Percentiles rank a stretch among this genome's conserved stretches.
Conservation (phyloP, 2,797 vertebrate species). For the Malacoraja senta region DNA sequence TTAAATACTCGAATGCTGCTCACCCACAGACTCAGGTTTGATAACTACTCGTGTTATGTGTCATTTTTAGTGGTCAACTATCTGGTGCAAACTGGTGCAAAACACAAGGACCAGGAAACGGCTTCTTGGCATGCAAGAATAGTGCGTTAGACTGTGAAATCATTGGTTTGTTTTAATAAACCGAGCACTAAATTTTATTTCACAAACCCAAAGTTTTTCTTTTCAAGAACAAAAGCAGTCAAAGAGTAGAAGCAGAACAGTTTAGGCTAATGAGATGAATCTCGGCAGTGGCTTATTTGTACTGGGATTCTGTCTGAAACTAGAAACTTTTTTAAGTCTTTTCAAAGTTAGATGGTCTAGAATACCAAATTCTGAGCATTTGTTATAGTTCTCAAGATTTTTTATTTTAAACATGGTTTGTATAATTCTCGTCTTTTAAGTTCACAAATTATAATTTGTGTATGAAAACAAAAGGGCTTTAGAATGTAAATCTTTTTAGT, state of each 20-base stretch:
- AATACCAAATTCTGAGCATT: constrained; percentile 55
- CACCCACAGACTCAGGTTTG: constrained; percentile 90
- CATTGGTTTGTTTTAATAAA: constrained; percentile 37
- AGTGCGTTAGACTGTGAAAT: constrained; percentile 37
- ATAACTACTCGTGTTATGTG: constrained; percentile 68
- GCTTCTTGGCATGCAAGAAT: constrained; percentile 45
- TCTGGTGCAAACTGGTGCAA: constrained; percentile 49
- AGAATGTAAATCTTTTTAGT: constrained; percentile 7
- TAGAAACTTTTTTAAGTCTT: constrained; percentile 59
- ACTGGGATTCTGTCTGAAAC: constrained; percentile 56
- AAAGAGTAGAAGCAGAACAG: constrained; percentile 20
- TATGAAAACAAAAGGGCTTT: constrained; percentile 1
- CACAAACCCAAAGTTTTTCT: constrained; percentile 28
- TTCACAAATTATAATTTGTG: constrained; percentile 21
- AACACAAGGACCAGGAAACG: constrained; percentile 48
- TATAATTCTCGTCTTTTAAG: not conserved
- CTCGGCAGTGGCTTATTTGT: constrained; percentile 14
- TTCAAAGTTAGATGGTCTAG: constrained; percentile 47
- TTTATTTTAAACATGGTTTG: not conserved
- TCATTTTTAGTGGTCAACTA: constrained; percentile 57
- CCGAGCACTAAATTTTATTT: constrained; percentile 36
- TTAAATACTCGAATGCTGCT: constrained; percentile 92
- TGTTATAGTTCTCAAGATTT: constrained; percentile 44
- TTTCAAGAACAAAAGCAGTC: constrained; percentile 23
- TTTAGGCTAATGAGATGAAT: not conserved